phyloP scores from a whole-genome alignment of 2,888 invertebrate species.

The Dorcus hopei region DNA sequence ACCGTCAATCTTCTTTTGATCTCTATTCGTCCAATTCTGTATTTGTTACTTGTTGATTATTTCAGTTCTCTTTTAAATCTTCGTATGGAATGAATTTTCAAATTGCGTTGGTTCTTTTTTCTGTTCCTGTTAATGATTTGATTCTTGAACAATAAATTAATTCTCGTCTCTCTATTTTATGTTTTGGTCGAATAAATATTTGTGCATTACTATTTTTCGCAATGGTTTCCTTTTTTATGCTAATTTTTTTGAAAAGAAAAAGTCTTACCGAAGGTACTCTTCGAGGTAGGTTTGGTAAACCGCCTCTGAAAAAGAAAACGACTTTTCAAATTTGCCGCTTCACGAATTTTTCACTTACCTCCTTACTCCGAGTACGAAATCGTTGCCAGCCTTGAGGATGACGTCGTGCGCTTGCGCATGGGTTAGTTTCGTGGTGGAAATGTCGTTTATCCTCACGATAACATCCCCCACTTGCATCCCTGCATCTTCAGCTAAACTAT shows the following conservation, averaged over 20 bases:
- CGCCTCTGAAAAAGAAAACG: constrained; percentile 27
- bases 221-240: no score
- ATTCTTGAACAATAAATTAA: no score
- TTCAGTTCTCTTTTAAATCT: no score
- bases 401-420: constrained; percentile 77
- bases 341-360: constrained; percentile 53
- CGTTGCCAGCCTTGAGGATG: constrained; percentile 68
- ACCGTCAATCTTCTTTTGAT: no score
- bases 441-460: constrained; percentile 72
- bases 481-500: constrained; percentile 76
- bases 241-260: not conserved
- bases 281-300: constrained; percentile 20
- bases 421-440: constrained; percentile 62
- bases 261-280: constrained; percentile 18
- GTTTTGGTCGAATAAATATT: no score
- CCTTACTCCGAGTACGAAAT: constrained; percentile 66
- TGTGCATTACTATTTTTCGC: no score
- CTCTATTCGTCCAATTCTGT: no score
- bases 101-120: no score
- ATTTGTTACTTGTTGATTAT: no score
- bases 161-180: no score
- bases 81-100: no score
- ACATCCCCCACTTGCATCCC: constrained; percentile 85
- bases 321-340: not conserved
- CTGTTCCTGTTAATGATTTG: no score